Conservation (phyloP, 2,888 invertebrate genomes). For the Neelides folsomi region DNA sequence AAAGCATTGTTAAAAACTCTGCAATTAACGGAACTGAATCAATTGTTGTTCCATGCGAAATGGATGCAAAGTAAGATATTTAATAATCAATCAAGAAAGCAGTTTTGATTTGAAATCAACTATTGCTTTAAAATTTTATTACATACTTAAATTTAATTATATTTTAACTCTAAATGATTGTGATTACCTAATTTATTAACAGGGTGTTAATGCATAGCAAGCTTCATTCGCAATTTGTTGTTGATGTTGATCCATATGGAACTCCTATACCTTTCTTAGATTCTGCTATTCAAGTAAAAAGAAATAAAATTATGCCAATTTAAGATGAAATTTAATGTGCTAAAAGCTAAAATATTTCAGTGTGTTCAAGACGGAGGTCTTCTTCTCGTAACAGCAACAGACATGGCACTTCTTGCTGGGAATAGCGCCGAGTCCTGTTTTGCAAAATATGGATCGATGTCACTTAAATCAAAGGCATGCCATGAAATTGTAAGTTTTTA, state of each 20-base stretch:
- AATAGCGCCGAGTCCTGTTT: conserved; percentile 88
- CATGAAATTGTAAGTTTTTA: conserved; percentile 74
- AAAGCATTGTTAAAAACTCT: conserved; percentile 70
- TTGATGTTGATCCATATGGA: conserved; percentile 97
- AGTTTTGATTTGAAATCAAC: no score
- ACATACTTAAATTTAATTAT: not conserved
- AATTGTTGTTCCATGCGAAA: conserved; percentile 59
- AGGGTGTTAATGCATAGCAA: conserved; percentile 77
- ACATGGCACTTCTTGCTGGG: conserved; percentile 91
- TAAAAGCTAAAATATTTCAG: conserved; percentile 41
- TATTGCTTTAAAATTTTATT: not conserved
- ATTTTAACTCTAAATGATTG: not conserved
- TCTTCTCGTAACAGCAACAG: conserved; percentile 88
- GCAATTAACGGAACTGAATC: conserved; percentile 57
- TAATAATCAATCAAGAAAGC: not conserved
- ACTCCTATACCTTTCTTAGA: conserved; percentile 87
- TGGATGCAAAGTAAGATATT: conserved; percentile 81
- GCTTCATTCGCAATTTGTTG: conserved; percentile 44
- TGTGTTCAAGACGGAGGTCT: conserved; percentile 68
- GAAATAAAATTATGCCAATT: not conserved
- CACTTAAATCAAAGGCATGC: conserved; percentile 69
- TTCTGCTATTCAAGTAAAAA: conserved; percentile 52
- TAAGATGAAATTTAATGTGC: not conserved
- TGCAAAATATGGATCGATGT: conserved; percentile 82
- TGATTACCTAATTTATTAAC: conserved; percentile 25